Evolutionary conservation across 1,140 invertebrate genomes (phyloP).

Genomic region (Calosoma granatense): DNA sequence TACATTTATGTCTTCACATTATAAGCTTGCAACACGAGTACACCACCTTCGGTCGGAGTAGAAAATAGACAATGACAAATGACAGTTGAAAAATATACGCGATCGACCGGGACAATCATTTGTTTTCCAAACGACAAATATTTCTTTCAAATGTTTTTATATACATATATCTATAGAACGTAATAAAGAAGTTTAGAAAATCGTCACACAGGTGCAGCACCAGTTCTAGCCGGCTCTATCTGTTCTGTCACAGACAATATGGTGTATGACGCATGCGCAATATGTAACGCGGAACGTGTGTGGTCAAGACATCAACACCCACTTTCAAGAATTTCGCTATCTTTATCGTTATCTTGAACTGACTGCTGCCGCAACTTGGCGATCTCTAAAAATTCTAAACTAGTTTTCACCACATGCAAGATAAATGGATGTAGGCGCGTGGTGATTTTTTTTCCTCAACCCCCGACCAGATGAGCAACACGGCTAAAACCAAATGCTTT

Average conservation of each 20-base stretch:
- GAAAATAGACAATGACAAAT: not conserved
- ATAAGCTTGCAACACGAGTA: too few species aligned
- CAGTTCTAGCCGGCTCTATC: too few species aligned
- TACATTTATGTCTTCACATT: too few species aligned
- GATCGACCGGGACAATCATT: not conserved
- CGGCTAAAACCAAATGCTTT: too few species aligned
- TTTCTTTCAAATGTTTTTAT: not conserved
- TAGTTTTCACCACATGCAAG: not conserved
- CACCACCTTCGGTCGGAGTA: too few species aligned
- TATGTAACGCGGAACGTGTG: not conserved
- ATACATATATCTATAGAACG: not conserved
- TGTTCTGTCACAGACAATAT: too few species aligned
- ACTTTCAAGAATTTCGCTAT: constrained; percentile 9
- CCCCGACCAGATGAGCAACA: too few species aligned
- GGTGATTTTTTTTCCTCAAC: too few species aligned
- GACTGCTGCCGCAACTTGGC: not conserved
- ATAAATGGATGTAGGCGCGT: not conserved
- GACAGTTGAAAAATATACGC: not conserved
- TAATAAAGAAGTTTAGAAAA: not conserved
- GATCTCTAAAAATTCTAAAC: constrained; percentile 5
- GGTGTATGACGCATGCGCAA: not conserved
- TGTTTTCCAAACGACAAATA: not conserved
- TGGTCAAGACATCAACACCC: constrained; percentile 3
- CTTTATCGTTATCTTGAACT: not conserved
- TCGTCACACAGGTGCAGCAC: not conserved